Base-by-base conservation (phyloP, 2,113 vertebrate genomes). In the Vicugna pacos region DNA sequence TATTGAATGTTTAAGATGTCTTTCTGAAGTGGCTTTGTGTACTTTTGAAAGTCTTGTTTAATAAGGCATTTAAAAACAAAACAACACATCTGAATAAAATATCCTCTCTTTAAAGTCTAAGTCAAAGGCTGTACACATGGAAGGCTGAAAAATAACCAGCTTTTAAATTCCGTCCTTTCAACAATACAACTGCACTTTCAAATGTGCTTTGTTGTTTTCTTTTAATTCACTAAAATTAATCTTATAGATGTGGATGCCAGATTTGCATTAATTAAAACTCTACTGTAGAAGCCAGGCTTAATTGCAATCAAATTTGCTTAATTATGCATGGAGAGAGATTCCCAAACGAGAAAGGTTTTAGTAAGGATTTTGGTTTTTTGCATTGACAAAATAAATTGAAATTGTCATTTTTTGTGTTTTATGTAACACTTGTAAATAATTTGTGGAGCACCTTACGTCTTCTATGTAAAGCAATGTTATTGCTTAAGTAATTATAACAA, bases 291-390 rank as follows among this genome's bases (percentile, higher is more conserved):
- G 99, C 99, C 99, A 99, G 99, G 99, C 99, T 99, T 99, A 99
- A 99, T 99, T 99, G 99, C 99, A 99, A 99, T 99, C 99, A 99
- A 99, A 99, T 99, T 99, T 99, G 99, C 99, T 99, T 99, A 99
- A 99, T 99, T 99, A 99, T 99, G 99, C 99, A 99, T 99, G 99
- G 99, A 99, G 99, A 99, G 99, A 99, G 99, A 99, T 99, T 99
- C 99, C 99, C 99, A 99, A 99, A 99, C 99, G 99, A 99, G 99
- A 99, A 99, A 99, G 99, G 99, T 99, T 99, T 99, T 99, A 99
- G 98, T 99, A 98, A 98, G 98, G 98, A 99, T 99, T 99, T 99
- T 99, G 99, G 99, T 99, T 99, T 99, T 99, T 99, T 99, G 99
- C 99, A 99, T 99, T 99, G 99, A 99, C 99, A 99, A 99, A 99